A percentile compares a stretch with the other conserved stretches of the same genome.
Evolutionary conservation across 2,797 vertebrate species (phyloP).

Genomic region (Crenichthys baileyi): DNA sequence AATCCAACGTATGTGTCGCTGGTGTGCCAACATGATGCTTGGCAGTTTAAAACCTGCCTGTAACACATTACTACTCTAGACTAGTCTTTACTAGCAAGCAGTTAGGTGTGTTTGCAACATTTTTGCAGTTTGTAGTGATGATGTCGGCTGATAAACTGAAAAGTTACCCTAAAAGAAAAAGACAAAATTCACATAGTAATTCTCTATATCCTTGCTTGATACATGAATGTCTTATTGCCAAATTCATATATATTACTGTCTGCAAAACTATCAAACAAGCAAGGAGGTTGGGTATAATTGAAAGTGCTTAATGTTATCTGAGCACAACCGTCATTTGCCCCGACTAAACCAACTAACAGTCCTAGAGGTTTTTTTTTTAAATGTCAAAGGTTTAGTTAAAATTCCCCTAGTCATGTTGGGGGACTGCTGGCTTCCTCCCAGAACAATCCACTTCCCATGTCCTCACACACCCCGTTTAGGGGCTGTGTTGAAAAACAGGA

Average conservation of each 20-base stretch:
- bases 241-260: background rate
- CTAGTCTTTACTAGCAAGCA: background rate
- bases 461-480: conserved; percentile 46
- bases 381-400: background rate
- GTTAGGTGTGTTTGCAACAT: background rate
- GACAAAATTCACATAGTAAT: background rate
- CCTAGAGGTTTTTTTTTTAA: no score
- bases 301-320: no score
- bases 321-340: no score
- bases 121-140: background rate
- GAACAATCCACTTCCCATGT: conserved; percentile 66
- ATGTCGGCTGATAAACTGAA: background rate
- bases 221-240: background rate
- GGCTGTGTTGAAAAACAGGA: conserved; percentile 51
- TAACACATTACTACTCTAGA: no score
- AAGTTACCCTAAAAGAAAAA: background rate
- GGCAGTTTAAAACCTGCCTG: no score
- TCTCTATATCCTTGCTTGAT: no score
- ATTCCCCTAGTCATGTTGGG: conserved; percentile 37
- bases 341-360: no score
- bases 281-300: no score
- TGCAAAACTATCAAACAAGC: background rate
- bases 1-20: no score
- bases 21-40: no score
- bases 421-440: conserved; percentile 53